Evolutionary conservation across 2,888 invertebrate genomes (phyloP).

Genomic region (Torymus tubicola): DNA sequence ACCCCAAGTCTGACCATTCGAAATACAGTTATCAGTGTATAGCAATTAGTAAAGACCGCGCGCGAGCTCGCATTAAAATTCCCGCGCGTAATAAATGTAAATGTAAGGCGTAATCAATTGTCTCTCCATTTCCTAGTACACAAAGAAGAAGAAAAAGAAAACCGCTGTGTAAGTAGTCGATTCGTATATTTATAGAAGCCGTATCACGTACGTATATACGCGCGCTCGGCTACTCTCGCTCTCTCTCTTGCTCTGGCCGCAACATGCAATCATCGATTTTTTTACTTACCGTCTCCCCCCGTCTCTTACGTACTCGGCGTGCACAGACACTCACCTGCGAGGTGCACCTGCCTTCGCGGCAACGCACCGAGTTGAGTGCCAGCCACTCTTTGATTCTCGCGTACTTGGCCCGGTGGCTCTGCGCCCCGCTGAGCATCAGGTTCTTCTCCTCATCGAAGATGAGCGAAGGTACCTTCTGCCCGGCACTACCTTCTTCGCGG

Average conservation of each 20-base stretch:
- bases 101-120: conserved; percentile 42
- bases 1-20: too few species aligned
- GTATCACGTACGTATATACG: conserved; percentile 13
- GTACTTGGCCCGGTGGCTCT: conserved; percentile 80
- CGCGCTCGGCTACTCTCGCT: not conserved
- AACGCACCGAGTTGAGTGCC: conserved; percentile 77
- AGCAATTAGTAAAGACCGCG: not conserved
- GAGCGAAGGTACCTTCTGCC: conserved; percentile 77
- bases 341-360: conserved; percentile 66
- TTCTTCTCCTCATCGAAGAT: conserved; percentile 76
- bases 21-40: not conserved
- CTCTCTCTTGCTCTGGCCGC: not conserved
- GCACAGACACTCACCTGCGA: conserved; percentile 66
- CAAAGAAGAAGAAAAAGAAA: conserved; percentile 1
- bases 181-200: conserved; percentile 43
- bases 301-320: not conserved
- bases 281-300: not conserved
- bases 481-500: conserved; percentile 78
- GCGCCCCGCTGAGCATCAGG: conserved; percentile 59
- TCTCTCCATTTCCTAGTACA: conserved; percentile 1
- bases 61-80: conserved; percentile 24
- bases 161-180: not conserved
- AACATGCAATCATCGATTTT: conserved; percentile 50
- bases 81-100: conserved; percentile 23
- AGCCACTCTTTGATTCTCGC: conserved; percentile 85